These are phyloP conservation scores for Spicauda simplicius DNA, from an alignment of 2,888 invertebrate genomes.

Conservation along the genomic window DNA sequence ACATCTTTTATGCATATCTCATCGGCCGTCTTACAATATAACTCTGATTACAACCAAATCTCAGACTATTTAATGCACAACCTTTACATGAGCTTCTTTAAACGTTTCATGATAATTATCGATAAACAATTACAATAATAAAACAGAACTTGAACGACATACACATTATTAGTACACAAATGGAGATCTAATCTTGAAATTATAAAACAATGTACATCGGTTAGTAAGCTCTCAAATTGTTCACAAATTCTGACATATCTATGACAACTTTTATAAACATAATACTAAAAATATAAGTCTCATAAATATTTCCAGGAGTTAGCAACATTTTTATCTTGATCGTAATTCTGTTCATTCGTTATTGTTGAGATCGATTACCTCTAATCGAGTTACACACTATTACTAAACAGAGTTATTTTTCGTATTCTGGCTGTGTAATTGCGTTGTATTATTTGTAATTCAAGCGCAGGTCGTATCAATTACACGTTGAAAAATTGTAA, in stretches of 20 bases:
- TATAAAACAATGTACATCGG: neutral
- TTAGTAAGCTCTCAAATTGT: slow-evolving; percentile 10
- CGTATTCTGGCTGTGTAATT: slow-evolving; percentile 44
- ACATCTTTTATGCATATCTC: slow-evolving; percentile 43
- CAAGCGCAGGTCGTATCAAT: slow-evolving; percentile 26
- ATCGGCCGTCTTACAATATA: slow-evolving; percentile 44
- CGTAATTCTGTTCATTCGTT: slow-evolving; percentile 49
- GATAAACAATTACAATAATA: slow-evolving; percentile 34
- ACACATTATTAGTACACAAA: slow-evolving; percentile 52
- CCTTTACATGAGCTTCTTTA: slow-evolving; percentile 72
- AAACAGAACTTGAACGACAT: slow-evolving; percentile 41
- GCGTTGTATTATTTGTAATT: slow-evolving; percentile 61
- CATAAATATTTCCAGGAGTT: slow-evolving; percentile 56
- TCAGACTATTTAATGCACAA: slow-evolving; percentile 72
- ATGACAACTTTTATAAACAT: slow-evolving; percentile 16
- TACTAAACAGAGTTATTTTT: slow-evolving; percentile 54
- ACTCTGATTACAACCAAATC: slow-evolving; percentile 58
- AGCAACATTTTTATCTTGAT: slow-evolving; percentile 68
- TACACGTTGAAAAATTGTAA: slow-evolving; percentile 3
- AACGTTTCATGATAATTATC: slow-evolving; percentile 9
- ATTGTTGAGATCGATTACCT: slow-evolving; percentile 72
- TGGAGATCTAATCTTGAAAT: slow-evolving; percentile 53
- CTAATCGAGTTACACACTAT: slow-evolving; percentile 62
- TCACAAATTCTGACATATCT: slow-evolving; percentile 16
- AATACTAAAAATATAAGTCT: slow-evolving; percentile 25